These are phyloP conservation scores for Aythya baeri DNA, from an alignment of 2,113 vertebrate species.

Conservation along the genomic window DNA sequence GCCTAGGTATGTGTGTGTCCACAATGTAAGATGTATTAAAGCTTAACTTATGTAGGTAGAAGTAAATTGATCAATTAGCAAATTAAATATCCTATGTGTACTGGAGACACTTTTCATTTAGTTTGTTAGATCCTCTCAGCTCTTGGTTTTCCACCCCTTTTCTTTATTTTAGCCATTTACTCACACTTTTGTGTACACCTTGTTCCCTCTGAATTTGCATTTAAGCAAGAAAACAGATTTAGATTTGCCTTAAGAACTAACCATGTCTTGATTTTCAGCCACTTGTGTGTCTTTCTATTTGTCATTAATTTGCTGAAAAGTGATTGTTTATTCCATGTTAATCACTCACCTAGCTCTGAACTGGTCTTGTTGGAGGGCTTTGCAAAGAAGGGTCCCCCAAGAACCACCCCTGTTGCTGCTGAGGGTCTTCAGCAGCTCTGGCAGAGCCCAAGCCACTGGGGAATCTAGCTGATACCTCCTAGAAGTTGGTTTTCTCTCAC, in stretches of 20 bases:
- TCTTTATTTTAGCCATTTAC: background rate
- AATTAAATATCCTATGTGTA: background rate
- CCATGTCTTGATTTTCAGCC: background rate
- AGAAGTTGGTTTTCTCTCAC: background rate
- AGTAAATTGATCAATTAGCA: background rate
- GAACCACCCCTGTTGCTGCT: background rate
- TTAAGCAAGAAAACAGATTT: background rate
- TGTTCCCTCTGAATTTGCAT: background rate
- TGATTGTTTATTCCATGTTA: background rate
- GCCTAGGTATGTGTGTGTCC: background rate
- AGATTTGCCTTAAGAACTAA: background rate
- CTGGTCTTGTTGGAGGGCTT: background rate
- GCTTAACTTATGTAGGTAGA: background rate
- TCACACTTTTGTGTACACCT: background rate
- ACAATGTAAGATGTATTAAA: background rate
- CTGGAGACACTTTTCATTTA: background rate
- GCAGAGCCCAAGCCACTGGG: fast-evolving
- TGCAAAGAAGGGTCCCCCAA: background rate
- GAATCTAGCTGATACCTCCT: background rate
- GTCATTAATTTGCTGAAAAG: background rate
- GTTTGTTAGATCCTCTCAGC: background rate
- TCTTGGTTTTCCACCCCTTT: background rate
- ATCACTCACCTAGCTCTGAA: background rate
- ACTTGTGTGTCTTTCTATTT: background rate
- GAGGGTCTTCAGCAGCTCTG: background rate